phyloP scores from a whole-genome alignment of 2,113 vertebrate genomes.

The Diglossa brunneiventris region DNA sequence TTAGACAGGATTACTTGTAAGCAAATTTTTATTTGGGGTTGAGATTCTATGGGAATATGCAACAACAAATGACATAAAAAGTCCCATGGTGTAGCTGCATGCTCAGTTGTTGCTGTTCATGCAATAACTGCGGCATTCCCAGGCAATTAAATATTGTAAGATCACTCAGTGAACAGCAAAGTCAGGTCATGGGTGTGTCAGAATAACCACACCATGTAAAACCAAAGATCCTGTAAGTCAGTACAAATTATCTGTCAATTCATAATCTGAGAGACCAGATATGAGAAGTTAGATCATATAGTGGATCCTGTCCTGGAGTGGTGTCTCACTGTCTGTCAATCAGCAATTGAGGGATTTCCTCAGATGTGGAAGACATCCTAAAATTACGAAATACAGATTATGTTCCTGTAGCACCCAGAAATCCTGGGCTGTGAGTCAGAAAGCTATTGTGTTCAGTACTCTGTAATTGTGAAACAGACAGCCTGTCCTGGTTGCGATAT shows the following conservation, averaged over 20 bases:
- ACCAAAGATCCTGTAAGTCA: not conserved
- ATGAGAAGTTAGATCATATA: not conserved
- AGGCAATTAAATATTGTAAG: not conserved
- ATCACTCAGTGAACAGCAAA: not conserved
- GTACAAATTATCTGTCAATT: not conserved
- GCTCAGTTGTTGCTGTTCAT: not conserved
- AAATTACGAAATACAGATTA: not conserved
- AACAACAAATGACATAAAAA: not conserved
- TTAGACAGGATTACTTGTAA: not conserved
- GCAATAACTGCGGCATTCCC: fast-evolving
- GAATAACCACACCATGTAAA: not conserved
- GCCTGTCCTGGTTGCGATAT: not conserved
- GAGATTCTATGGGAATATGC: not conserved
- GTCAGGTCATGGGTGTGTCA: not conserved
- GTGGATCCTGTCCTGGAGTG: not conserved
- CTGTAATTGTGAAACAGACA: not conserved
- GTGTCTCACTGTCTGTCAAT: not conserved
- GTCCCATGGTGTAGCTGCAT: not conserved
- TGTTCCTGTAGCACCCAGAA: not conserved
- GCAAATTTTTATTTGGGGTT: not conserved
- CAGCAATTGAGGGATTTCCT: not conserved
- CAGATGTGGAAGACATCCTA: not conserved
- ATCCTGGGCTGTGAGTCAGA: not conserved
- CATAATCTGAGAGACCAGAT: not conserved
- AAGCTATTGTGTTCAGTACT: not conserved